phyloP scores from a whole-genome alignment of 2,888 invertebrate species.

The Saturnia pavonia region DNA sequence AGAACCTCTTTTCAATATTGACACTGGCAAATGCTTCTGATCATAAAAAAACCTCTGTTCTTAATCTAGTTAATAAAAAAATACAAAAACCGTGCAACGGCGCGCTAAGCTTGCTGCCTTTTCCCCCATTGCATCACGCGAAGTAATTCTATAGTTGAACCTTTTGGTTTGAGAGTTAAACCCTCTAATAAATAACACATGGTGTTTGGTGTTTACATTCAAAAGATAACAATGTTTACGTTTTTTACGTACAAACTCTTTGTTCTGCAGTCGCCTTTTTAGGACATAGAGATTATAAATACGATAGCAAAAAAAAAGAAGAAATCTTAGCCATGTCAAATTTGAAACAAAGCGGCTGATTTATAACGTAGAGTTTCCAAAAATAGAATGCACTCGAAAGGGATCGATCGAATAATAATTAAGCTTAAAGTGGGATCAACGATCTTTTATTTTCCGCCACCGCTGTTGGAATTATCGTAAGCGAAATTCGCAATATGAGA shows the following conservation, averaged over 20 bases:
- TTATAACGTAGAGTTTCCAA: slow-evolving; percentile 6
- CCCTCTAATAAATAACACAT: slow-evolving; percentile 64
- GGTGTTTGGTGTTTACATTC: slow-evolving; percentile 56
- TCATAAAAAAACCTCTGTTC: background rate
- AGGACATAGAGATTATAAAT: background rate
- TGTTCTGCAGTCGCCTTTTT: slow-evolving; percentile 28
- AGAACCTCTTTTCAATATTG: background rate
- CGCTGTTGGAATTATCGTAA: slow-evolving; percentile 42
- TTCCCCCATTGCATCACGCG: slow-evolving; percentile 30
- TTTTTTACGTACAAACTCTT: slow-evolving; percentile 54
- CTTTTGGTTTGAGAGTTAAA: too few species aligned
- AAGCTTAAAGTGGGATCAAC: slow-evolving; percentile 72
- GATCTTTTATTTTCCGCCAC: slow-evolving; percentile 54
- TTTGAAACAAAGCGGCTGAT: background rate
- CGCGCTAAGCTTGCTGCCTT: background rate
- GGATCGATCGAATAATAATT: slow-evolving; percentile 62
- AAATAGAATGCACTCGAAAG: slow-evolving; percentile 44
- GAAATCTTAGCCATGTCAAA: background rate
- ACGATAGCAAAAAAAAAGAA: background rate
- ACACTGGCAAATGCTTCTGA: background rate
- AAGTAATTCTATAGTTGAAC: slow-evolving; percentile 55
- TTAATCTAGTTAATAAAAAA: background rate
- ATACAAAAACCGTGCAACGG: background rate
- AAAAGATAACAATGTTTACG: slow-evolving; percentile 71
- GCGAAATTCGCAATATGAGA: slow-evolving; percentile 55